A percentile compares a stretch with the other conserved stretches of the same genome.
Conservation (phyloP, 2,797 vertebrate species). For the Manis crassicaudata region DNA sequence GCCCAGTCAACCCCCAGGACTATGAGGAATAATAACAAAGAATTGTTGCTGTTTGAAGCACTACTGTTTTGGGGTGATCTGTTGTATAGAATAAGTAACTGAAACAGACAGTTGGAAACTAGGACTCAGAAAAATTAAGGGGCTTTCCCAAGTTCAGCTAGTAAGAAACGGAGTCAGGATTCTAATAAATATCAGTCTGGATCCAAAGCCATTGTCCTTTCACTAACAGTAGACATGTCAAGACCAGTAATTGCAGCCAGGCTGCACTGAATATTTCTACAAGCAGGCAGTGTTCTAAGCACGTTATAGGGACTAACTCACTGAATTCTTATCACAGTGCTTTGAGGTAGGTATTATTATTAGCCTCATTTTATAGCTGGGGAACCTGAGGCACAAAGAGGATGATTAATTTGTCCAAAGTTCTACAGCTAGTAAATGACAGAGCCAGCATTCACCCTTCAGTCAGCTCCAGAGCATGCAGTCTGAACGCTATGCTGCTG, state of each 20-base stretch:
- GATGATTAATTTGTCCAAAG: slow-evolving; percentile 6
- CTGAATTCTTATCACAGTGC: not conserved
- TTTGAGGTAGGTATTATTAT: not conserved
- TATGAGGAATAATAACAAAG: not conserved
- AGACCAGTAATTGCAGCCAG: not conserved
- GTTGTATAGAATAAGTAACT: not conserved
- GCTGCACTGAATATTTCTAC: not conserved
- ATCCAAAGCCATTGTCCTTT: slow-evolving; percentile 35
- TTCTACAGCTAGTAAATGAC: not conserved
- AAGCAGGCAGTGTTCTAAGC: not conserved
- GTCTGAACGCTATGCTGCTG: not conserved
- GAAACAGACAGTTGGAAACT: not conserved
- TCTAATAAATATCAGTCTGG: not conserved
- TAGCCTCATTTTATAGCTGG: not conserved
- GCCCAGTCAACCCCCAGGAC: not conserved
- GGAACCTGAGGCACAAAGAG: slow-evolving; percentile 1
- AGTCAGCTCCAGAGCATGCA: not conserved
- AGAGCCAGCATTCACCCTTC: not conserved
- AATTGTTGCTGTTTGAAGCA: not conserved
- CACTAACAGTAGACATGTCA: not conserved
- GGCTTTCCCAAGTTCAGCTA: not conserved
- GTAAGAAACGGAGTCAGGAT: not conserved
- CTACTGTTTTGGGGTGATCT: not conserved
- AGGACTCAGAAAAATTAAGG: not conserved
- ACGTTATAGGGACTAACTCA: slow-evolving; percentile 10